These are phyloP conservation scores for Brachystomella parvula DNA, from an alignment of 1,140 invertebrate genomes.

Conservation along the genomic window DNA sequence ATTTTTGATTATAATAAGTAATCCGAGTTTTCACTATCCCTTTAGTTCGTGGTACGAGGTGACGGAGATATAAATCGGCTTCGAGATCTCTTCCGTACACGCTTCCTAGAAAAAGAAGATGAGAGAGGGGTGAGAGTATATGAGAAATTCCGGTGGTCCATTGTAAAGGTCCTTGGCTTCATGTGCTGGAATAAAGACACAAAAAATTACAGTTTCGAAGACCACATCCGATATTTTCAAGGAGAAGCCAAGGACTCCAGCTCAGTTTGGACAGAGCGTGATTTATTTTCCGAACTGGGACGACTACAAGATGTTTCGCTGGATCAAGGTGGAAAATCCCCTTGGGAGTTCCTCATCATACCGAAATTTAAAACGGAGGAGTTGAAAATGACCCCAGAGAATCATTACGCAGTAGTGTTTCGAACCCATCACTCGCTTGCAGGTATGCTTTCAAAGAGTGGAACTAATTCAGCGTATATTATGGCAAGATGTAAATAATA, in stretches of 20 bases:
- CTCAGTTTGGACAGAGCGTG: slow-evolving; percentile 16
- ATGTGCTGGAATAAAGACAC: slow-evolving; percentile 27
- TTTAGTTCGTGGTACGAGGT: slow-evolving; percentile 31
- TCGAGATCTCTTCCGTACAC: slow-evolving; percentile 11
- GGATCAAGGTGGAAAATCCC: slow-evolving; percentile 13
- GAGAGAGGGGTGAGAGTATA: slow-evolving; percentile 16
- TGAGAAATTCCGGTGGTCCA: slow-evolving; percentile 21
- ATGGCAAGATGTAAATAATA: background rate
- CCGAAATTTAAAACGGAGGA: slow-evolving; percentile 23
- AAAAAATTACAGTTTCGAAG: slow-evolving; percentile 12
- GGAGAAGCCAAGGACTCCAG: slow-evolving; percentile 3
- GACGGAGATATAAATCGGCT: slow-evolving; percentile 28
- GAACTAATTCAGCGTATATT: background rate
- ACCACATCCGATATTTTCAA: slow-evolving; percentile 21
- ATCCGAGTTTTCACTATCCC: too few species aligned
- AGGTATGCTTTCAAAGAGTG: slow-evolving; percentile 9
- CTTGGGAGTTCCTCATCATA: slow-evolving; percentile 36
- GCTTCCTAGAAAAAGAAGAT: slow-evolving; percentile 20
- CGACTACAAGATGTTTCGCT: slow-evolving; percentile 25
- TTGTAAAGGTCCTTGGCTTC: slow-evolving; percentile 22
- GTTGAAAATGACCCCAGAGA: background rate
- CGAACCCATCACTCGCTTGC: slow-evolving; percentile 27
- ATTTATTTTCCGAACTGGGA: slow-evolving; percentile 29
- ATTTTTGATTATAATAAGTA: too few species aligned
- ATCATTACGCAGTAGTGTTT: slow-evolving; percentile 19